Base-by-base conservation (phyloP, 2,797 vertebrate genomes). In the Onychomys arenicola region DNA sequence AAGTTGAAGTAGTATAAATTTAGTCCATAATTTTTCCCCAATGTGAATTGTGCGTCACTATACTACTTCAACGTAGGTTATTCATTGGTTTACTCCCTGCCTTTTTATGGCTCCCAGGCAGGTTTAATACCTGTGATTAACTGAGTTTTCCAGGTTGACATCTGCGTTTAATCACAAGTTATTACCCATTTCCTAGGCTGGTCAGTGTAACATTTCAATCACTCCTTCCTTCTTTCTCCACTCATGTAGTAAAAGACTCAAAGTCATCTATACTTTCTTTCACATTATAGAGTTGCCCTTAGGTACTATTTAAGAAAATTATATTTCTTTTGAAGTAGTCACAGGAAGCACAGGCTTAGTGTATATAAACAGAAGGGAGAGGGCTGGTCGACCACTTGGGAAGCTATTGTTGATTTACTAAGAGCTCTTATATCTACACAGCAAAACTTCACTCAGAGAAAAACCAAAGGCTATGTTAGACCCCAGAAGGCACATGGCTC, bases 151-250 rank as follows among this genome's bases (percentile, higher is more conserved):
- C 98, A 97, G 93, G 97, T 97, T 97, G 96, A 83, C 98, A 98
- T 98, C 98, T 98, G 98, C 82, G 94, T 97, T 98, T 98, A 97
- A 98, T 98, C 96, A 98, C 76, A 96, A 80, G 91, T 97, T 97
- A 98, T 98, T 98, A 97, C 95, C 91, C 40, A 40, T 97, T 98
- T 98, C 98, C 97, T 97, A 96, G 92, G 59, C 97, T 98, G 98
- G 95, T 97, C 97, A 98, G n/a, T 95, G 89, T 98, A 98, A 97
- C 93, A 91, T 93, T 97, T 98, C 96, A 96, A 82, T 91, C 96
- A 95, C 93, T 93, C 95, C 77, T 97, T 95, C 96, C 97, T 93
- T 96, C 96, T 97, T 97, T 88, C 86, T 89, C 88, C 82, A 97
- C 90, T 59, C 25, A 17, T 93, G 61, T 87, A 96, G 95, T 97